Conservation (phyloP, 2,113 vertebrate genomes). For the Ginglymostoma cirratum region DNA sequence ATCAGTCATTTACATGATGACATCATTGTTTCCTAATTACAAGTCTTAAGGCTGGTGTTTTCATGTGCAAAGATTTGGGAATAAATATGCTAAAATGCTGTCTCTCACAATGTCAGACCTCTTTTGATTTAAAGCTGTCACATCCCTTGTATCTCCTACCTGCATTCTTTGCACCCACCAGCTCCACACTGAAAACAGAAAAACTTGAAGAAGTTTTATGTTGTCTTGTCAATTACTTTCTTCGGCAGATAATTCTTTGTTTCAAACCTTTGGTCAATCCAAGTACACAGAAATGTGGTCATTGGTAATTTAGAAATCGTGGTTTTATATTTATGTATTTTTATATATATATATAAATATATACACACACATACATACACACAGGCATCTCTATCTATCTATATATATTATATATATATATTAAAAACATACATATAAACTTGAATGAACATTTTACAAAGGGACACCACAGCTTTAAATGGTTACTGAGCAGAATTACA, state of each 20-base stretch:
- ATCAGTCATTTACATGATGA: slow-evolving; percentile 26
- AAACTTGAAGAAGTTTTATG: neutral
- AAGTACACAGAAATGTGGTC: slow-evolving; percentile 21
- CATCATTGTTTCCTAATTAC: slow-evolving; percentile 58
- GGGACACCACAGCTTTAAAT: slow-evolving; percentile 27
- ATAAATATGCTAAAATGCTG: slow-evolving; percentile 39
- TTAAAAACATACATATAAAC: neutral
- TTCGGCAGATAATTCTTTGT: neutral
- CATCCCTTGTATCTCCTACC: no score
- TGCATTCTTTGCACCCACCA: neutral
- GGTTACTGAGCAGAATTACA: slow-evolving; percentile 8
- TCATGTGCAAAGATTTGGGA: slow-evolving; percentile 61
- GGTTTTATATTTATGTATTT: neutral
- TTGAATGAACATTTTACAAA: neutral
- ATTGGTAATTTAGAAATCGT: slow-evolving; percentile 11
- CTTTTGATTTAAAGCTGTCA: slow-evolving; percentile 16
- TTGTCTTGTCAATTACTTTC: neutral
- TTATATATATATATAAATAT: neutral
- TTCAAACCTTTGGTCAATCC: neutral
- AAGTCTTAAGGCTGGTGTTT: slow-evolving; percentile 65
- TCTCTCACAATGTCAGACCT: neutral
- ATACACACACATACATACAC: neutral
- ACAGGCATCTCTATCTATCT: neutral
- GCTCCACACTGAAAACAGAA: neutral
- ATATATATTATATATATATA: neutral